phyloP scores from a whole-genome alignment of 2,797 vertebrate genomes.

The Arremon aurantiirostris region DNA sequence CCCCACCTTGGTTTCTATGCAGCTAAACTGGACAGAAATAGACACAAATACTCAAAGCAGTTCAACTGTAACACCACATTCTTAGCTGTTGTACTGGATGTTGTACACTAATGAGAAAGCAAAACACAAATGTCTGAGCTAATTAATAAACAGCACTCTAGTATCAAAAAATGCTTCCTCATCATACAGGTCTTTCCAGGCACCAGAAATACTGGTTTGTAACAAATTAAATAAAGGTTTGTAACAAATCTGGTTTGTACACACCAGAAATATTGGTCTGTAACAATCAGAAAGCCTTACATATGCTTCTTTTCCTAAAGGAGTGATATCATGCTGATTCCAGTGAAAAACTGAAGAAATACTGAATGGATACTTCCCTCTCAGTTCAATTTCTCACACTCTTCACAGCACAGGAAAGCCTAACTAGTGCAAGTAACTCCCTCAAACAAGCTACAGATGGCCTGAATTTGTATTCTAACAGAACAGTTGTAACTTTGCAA shows the following conservation, averaged over 20 bases:
- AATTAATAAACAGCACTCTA: not conserved
- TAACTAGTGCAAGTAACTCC: not conserved
- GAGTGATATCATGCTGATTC: rapidly evolving
- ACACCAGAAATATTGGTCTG: not conserved
- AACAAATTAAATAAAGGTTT: not conserved
- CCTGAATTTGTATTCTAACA: not conserved
- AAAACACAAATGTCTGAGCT: not conserved
- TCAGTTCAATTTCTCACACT: not conserved
- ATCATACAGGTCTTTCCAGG: not conserved
- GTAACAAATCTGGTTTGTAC: too few relatives aligned
- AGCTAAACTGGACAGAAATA: not conserved
- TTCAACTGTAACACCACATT: not conserved
- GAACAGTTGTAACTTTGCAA: not conserved
- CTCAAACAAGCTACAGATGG: not conserved
- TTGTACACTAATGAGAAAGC: not conserved
- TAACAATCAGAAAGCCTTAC: not conserved
- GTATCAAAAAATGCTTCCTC: not conserved
- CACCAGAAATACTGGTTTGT: not conserved
- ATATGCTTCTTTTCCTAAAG: not conserved
- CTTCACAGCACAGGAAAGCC: not conserved
- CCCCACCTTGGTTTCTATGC: not conserved
- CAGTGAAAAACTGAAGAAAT: not conserved
- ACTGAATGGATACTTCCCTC: not conserved
- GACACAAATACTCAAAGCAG: not conserved
- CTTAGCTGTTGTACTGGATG: not conserved